These are phyloP conservation scores for Bombylius major DNA, from an alignment of 2,888 invertebrate species.

Conservation along the genomic window DNA sequence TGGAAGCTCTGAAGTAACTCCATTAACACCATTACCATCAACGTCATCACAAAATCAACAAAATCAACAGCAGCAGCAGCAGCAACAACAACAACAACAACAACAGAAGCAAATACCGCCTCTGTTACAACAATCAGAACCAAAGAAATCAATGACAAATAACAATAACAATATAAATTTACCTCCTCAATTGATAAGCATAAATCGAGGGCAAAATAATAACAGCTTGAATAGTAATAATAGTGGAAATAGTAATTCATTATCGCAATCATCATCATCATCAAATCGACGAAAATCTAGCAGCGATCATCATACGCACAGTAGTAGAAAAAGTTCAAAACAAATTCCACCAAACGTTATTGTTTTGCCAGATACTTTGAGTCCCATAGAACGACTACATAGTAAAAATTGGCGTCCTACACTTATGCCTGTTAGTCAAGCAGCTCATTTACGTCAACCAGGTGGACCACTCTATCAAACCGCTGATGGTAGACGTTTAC, in stretches of 20 bases:
- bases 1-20: slow-evolving; percentile 2
- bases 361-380: slow-evolving; percentile 31
- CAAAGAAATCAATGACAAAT: slow-evolving; percentile 14
- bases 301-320: slow-evolving; percentile 15
- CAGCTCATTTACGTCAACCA: slow-evolving; percentile 24
- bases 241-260: neutral
- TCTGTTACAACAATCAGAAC: neutral
- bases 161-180: slow-evolving; percentile 2
- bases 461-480: slow-evolving; percentile 40
- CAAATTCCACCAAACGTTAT: slow-evolving; percentile 28
- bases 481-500: slow-evolving; percentile 45
- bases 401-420: slow-evolving; percentile 60
- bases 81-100: slow-evolving; percentile 32
- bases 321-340: neutral
- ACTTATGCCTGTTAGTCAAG: slow-evolving; percentile 50
- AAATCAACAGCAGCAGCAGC: neutral
- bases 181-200: slow-evolving; percentile 17
- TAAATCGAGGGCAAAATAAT: slow-evolving; percentile 1
- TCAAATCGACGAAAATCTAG: slow-evolving; percentile 21
- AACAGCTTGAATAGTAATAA: neutral
- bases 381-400: slow-evolving; percentile 34
- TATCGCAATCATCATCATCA: slow-evolving; percentile 6
- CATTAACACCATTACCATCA: slow-evolving; percentile 2
- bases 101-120: slow-evolving; percentile 30
- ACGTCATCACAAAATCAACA: neutral